These are phyloP conservation scores for Aspidoscelis tigris DNA, from an alignment of 2,113 vertebrate genomes.

Conservation along the genomic window DNA sequence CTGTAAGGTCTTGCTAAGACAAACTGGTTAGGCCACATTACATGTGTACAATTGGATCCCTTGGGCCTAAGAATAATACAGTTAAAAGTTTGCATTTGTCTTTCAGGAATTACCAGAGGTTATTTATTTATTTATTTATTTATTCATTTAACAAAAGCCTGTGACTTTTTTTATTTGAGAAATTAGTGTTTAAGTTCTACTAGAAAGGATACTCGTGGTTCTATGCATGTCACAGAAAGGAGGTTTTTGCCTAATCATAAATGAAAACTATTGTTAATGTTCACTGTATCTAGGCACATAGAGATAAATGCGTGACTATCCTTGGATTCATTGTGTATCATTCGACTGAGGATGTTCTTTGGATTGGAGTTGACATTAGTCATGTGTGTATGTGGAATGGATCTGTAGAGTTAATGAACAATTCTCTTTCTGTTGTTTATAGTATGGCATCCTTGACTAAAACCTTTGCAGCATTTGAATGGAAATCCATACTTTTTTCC, in stretches of 20 bases:
- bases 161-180: conserved; percentile 73
- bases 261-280: conserved; percentile 46
- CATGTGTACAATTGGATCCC: conserved; percentile 79
- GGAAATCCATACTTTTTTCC: too few relatives aligned
- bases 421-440: too few relatives aligned
- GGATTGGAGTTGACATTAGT: neutral
- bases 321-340: neutral
- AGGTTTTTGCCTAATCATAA: conserved; percentile 43
- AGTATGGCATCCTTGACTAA: too few relatives aligned
- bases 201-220: conserved; percentile 78
- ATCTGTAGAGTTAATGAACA: too few relatives aligned
- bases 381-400: too few relatives aligned
- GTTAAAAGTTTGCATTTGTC: conserved; percentile 82
- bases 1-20: conserved; percentile 80
- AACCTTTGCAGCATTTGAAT: too few relatives aligned
- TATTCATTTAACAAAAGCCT: conserved; percentile 72
- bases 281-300: neutral
- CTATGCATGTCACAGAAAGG: conserved; percentile 64
- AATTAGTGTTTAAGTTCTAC: conserved; percentile 75
- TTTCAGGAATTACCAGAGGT: conserved; percentile 77
- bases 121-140: conserved; percentile 59
- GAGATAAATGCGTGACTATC: conserved; percentile 43
- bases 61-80: conserved; percentile 77
- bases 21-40: conserved; percentile 81
- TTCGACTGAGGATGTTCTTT: neutral